Evolutionary conservation across 2,888 invertebrate genomes (phyloP).

Genomic region (Steinernema hermaphroditum): DNA sequence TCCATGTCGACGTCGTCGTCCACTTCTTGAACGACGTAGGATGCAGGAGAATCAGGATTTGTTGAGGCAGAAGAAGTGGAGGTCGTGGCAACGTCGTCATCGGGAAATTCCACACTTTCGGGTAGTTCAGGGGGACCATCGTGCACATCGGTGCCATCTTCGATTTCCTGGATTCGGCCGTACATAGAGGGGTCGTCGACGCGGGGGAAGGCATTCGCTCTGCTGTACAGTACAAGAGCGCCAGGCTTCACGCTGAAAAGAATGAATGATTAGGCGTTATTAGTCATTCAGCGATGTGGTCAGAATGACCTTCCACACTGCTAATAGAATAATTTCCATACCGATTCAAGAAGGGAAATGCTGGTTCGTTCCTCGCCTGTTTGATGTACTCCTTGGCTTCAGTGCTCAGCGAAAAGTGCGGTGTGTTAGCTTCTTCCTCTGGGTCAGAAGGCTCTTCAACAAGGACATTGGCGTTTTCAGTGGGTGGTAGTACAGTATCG

Average conservation of each 20-base stretch:
- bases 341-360: slow-evolving; percentile 13
- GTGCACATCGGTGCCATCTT: not conserved
- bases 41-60: not conserved
- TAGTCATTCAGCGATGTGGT: too few species aligned
- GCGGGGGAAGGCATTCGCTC: not conserved
- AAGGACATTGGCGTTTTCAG: not conserved
- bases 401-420: not conserved
- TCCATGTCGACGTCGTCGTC: slow-evolving; percentile 9
- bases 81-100: not conserved
- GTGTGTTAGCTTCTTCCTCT: not conserved
- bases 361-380: not conserved
- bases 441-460: slow-evolving; percentile 21
- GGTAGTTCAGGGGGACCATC: not conserved
- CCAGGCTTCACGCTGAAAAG: not conserved
- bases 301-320: too few species aligned
- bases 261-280: too few species aligned
- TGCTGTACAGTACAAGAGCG: slow-evolving; percentile 8
- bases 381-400: not conserved
- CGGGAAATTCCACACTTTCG: not conserved
- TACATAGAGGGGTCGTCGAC: slow-evolving; percentile 15
- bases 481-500: not conserved
- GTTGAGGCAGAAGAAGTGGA: not conserved
- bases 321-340: too few species aligned
- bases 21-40: not conserved
- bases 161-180: slow-evolving; percentile 17